Evolutionary conservation across 2,888 invertebrate species (phyloP).

Genomic region (Brassicogethes aeneus): DNA sequence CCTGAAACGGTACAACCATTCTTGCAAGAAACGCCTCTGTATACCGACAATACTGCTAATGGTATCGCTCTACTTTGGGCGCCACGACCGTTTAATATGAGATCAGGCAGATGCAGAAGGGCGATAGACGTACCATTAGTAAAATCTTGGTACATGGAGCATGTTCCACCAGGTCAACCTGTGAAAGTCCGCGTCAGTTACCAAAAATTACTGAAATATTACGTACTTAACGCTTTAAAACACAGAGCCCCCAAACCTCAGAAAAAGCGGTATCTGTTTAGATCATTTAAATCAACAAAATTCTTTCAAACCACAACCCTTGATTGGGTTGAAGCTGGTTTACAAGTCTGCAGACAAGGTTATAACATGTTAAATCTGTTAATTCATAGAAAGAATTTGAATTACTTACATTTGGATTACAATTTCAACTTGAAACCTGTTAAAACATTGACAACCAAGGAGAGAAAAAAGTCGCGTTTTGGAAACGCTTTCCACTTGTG

Average conservation of each 20-base stretch:
- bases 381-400: conserved; percentile 98
- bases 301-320: conserved; percentile 99
- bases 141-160: conserved; percentile 94
- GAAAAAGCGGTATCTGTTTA: conserved; percentile 95
- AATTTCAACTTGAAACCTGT: conserved; percentile 99
- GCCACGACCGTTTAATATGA: conserved; percentile 93
- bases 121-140: conserved; percentile 97
- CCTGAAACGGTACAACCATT: conserved; percentile 88
- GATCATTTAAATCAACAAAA: conserved; percentile 99
- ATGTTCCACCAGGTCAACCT: conserved; percentile 91
- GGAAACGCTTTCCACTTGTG: conserved; percentile 99
- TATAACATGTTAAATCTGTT: conserved; percentile 99
- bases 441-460: conserved; percentile 98
- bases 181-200: conserved; percentile 99
- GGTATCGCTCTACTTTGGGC: conserved; percentile 97
- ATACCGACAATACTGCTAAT: conserved; percentile 98
- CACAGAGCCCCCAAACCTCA: conserved; percentile 97
- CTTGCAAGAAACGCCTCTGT: conserved; percentile 88
- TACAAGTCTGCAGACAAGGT: conserved; percentile 97
- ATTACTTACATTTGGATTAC: conserved; percentile 98
- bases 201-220: conserved; percentile 97
- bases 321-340: conserved; percentile 99
- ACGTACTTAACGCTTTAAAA: conserved; percentile 94
- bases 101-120: conserved; percentile 83
- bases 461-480: conserved; percentile 96